phyloP scores from a whole-genome alignment of 2,888 invertebrate genomes.

The Limnephilus lunatus region DNA sequence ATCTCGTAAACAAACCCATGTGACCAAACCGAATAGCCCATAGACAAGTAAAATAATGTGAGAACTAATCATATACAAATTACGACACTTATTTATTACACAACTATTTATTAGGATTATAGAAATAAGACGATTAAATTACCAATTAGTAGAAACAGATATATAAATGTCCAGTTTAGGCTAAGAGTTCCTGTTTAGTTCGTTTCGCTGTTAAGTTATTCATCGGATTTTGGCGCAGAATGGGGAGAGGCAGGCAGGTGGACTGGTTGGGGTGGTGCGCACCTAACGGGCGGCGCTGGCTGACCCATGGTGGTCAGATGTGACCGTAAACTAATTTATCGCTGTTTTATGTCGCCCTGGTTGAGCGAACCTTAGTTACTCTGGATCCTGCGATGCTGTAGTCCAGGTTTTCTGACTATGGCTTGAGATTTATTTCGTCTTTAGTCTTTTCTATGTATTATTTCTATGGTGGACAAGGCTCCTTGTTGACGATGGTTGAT shows the following conservation, averaged over 20 bases:
- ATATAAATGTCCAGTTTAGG: background rate
- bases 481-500: too few species aligned
- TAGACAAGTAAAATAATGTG: too few species aligned
- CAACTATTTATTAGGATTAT: too few species aligned
- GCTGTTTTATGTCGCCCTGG: constrained; percentile 37
- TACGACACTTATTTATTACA: too few species aligned
- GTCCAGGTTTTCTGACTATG: background rate
- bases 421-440: background rate
- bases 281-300: background rate
- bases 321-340: constrained; percentile 32
- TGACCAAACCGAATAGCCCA: too few species aligned
- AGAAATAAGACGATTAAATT: background rate
- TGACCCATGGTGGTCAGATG: background rate
- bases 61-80: too few species aligned
- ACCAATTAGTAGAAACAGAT: background rate
- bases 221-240: constrained; percentile 53
- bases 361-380: constrained; percentile 23
- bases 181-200: background rate
- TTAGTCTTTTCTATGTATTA: too few species aligned
- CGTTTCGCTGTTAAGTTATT: constrained; percentile 47
- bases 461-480: too few species aligned
- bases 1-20: too few species aligned
- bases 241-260: background rate
- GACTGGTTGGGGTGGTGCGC: background rate
- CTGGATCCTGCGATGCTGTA: background rate